phyloP scores from a whole-genome alignment of 2,113 vertebrate genomes.

The Nematolebias whitei region DNA sequence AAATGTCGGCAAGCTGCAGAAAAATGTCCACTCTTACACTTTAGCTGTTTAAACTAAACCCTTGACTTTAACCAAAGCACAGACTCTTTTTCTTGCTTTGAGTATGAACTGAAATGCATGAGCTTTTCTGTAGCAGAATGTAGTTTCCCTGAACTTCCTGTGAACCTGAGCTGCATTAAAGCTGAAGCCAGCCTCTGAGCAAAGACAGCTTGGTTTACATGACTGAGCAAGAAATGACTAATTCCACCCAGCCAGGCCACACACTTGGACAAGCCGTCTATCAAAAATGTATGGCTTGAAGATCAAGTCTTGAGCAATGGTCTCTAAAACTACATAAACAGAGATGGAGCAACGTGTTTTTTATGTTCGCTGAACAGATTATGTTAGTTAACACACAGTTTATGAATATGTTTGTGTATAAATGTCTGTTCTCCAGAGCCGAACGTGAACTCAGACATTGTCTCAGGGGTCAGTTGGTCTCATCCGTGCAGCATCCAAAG shows the following conservation, averaged over 20 bases:
- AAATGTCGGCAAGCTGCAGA: constrained; percentile 13
- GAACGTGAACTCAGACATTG: constrained; percentile 8
- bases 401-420: constrained; percentile 15
- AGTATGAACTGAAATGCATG: background rate
- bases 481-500: constrained; percentile 21
- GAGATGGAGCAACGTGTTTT: background rate
- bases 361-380: constrained; percentile 8
- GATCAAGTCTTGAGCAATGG: constrained; percentile 1
- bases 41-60: constrained; percentile 5
- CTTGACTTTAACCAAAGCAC: constrained; percentile 9
- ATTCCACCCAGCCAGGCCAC: constrained; percentile 12
- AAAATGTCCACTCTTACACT: background rate
- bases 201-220: constrained; percentile 41
- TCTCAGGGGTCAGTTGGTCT: constrained; percentile 28
- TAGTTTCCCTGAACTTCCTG: constrained; percentile 37
- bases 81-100: background rate
- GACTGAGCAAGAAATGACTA: constrained; percentile 25
- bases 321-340: background rate
- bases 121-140: constrained; percentile 4
- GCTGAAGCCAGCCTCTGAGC: constrained; percentile 29
- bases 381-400: constrained; percentile 33
- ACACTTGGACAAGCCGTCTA: constrained; percentile 3
- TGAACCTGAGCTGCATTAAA: constrained; percentile 56
- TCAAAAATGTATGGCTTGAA: background rate
- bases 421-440: constrained; percentile 11